phyloP scores from a whole-genome alignment of 2,888 invertebrate genomes.

The Subacronicta megacephala region DNA sequence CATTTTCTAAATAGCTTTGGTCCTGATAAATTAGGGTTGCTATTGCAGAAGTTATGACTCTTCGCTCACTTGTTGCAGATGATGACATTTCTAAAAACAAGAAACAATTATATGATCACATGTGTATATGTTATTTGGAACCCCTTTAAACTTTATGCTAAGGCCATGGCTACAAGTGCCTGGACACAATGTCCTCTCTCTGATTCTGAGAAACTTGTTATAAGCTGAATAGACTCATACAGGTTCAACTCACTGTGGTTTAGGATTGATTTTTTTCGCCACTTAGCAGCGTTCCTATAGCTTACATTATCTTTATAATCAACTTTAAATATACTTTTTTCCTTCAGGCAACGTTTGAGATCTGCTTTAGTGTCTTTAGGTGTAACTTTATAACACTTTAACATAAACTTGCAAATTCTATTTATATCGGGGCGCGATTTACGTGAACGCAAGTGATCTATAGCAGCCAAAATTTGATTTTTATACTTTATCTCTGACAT shows the following conservation, averaged over 20 bases:
- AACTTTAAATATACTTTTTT: constrained; percentile 94
- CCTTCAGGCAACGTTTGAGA: constrained; percentile 93
- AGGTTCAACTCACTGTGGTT: constrained; percentile 75
- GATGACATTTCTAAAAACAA: constrained; percentile 82
- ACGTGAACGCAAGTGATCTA: constrained; percentile 94
- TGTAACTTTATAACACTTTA: constrained; percentile 92
- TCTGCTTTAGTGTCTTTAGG: constrained; percentile 92
- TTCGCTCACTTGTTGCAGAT: constrained; percentile 82
- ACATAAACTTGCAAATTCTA: constrained; percentile 94
- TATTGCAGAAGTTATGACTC: constrained; percentile 92
- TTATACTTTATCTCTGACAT: constrained; percentile 92
- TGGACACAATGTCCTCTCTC: constrained; percentile 9
- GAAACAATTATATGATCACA: constrained; percentile 1
- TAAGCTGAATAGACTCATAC: constrained; percentile 30
- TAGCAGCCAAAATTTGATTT: constrained; percentile 94
- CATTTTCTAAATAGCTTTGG: constrained; percentile 92
- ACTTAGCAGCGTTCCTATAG: constrained; percentile 95
- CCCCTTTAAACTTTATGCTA: not conserved
- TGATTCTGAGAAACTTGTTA: constrained; percentile 8
- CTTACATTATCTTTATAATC: constrained; percentile 96
- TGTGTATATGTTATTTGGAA: not conserved
- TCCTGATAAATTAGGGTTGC: constrained; percentile 92
- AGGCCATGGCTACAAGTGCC: constrained; percentile 14
- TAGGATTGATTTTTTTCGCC: constrained; percentile 83
- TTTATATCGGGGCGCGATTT: constrained; percentile 96